A percentile compares a stretch with the other conserved stretches of the same genome.
Evolutionary conservation across 2,797 vertebrate genomes (phyloP).

Genomic region (Holocentrus rufus): DNA sequence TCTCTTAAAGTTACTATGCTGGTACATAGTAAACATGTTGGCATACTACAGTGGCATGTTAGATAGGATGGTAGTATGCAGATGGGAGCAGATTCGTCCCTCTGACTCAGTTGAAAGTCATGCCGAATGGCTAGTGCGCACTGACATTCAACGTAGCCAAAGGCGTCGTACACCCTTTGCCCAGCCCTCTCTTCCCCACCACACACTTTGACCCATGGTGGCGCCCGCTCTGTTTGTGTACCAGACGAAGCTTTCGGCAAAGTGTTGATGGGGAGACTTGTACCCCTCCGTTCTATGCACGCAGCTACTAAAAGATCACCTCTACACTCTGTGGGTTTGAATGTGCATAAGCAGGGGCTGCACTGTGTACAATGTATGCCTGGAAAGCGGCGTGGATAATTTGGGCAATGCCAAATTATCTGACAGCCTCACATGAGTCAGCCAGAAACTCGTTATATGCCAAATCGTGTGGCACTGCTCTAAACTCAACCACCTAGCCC

Average conservation of each 20-base stretch:
- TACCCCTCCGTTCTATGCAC: conserved; percentile 9
- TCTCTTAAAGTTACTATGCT: conserved; percentile 56
- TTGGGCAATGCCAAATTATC: conserved; percentile 69
- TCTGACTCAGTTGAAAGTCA: conserved; percentile 58
- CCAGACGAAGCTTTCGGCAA: conserved; percentile 57
- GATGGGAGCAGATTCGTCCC: conserved; percentile 43
- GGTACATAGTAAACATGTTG: conserved; percentile 55
- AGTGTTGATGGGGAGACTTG: conserved; percentile 42
- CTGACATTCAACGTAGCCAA: conserved; percentile 77
- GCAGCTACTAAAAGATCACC: conserved; percentile 31
- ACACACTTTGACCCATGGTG: conserved; percentile 58
- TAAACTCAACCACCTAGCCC: conserved; percentile 8
- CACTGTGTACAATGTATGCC: conserved; percentile 35
- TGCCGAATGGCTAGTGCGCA: conserved; percentile 69
- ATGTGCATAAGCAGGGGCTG: conserved; percentile 26
- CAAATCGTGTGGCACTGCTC: conserved; percentile 21
- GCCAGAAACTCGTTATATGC: conserved; percentile 29
- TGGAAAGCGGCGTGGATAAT: conserved; percentile 59
- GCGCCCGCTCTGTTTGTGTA: conserved; percentile 51
- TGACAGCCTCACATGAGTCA: conserved; percentile 31
- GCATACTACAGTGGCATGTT: conserved; percentile 64
- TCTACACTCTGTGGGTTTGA: conserved; percentile 34
- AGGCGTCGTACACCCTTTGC: conserved; percentile 66
- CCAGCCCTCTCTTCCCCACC: conserved; percentile 28
- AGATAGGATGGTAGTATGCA: conserved; percentile 57